These are phyloP conservation scores for Nomada flava DNA, from an alignment of 2,888 invertebrate genomes.

Conservation along the genomic window DNA sequence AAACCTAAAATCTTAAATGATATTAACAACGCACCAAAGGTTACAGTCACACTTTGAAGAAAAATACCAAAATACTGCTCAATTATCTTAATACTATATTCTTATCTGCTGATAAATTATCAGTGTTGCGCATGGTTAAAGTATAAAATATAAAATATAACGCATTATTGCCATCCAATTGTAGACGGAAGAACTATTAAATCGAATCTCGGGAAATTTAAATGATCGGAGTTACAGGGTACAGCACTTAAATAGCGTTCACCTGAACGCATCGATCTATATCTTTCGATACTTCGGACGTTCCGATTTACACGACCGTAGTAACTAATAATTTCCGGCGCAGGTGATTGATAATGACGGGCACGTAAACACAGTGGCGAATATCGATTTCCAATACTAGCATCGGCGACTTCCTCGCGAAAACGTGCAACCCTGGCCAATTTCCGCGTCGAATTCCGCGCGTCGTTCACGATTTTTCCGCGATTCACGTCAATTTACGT, in stretches of 20 bases:
- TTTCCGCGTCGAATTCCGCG: conserved; percentile 23
- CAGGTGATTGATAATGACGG: conserved; percentile 31
- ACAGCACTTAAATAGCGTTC: neutral
- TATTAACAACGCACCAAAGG: too few relatives aligned
- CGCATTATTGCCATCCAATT: neutral
- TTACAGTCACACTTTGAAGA: too few relatives aligned
- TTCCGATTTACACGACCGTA: conserved; percentile 18
- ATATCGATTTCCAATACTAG: conserved; percentile 43
- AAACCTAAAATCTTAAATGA: too few relatives aligned
- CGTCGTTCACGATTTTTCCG: conserved; percentile 16
- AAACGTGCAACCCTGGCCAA: conserved; percentile 34
- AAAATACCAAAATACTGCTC: too few relatives aligned
- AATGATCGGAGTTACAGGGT: neutral
- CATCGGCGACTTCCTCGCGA: conserved; percentile 20
- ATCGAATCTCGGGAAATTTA: neutral
- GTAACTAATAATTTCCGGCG: conserved; percentile 37
- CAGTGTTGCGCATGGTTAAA: too few relatives aligned
- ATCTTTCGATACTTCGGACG: conserved; percentile 15
- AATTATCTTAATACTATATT: too few relatives aligned
- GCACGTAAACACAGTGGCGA: conserved; percentile 6
- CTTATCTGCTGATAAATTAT: too few relatives aligned
- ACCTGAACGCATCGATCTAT: neutral
- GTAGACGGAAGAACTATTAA: neutral
- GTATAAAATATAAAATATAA: too few relatives aligned
- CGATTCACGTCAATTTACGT: conserved; percentile 20